These are phyloP conservation scores for Epinephelus fuscoguttatus DNA, from an alignment of 2,113 vertebrate species.

Conservation along the genomic window DNA sequence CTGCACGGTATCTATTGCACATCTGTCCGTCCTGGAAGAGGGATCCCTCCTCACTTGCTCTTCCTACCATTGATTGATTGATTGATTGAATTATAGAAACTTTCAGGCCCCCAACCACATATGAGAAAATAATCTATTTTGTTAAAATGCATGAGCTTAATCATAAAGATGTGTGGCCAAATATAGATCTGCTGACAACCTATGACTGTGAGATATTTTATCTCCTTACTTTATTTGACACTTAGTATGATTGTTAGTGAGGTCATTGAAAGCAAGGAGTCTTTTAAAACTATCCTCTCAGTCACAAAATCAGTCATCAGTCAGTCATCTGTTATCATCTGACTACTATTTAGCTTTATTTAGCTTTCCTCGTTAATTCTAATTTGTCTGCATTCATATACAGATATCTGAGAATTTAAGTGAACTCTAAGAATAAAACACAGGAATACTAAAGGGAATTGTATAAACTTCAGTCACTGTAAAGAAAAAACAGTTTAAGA, in stretches of 20 bases:
- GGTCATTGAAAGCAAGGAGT: background rate
- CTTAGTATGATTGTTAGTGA: background rate
- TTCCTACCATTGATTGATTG: too few species aligned
- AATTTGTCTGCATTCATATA: too few species aligned
- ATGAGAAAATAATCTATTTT: background rate
- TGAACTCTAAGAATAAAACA: background rate
- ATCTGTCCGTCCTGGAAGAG: too few species aligned
- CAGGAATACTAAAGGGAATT: background rate
- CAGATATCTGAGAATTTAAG: background rate
- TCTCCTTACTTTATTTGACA: background rate
- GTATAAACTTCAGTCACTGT: background rate
- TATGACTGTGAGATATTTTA: background rate
- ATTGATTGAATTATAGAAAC: background rate
- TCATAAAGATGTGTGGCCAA: background rate
- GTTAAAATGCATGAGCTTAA: background rate
- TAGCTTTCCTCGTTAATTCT: too few species aligned
- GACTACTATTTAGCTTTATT: too few species aligned
- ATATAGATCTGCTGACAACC: background rate
- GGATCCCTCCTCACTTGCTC: too few species aligned
- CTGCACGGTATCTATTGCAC: too few species aligned
- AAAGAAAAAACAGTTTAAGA: conserved; percentile 9
- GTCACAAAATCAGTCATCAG: too few species aligned
- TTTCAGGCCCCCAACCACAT: background rate
- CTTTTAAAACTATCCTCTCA: background rate
- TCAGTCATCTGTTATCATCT: too few species aligned